Conservation (phyloP, 2,888 invertebrate species). For the Aplocera efformata region DNA sequence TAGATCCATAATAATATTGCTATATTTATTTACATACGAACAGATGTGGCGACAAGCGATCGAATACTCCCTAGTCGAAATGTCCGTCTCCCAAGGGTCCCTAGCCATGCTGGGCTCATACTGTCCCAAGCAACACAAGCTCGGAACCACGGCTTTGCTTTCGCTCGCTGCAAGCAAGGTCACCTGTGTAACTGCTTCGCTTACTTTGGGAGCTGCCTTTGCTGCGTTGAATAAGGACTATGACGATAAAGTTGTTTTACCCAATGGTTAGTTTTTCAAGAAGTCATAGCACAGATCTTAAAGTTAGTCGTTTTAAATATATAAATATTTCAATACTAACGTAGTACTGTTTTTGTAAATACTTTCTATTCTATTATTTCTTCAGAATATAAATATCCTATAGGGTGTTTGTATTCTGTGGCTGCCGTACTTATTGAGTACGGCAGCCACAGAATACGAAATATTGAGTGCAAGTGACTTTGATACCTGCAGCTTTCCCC, state of each 20-base stretch:
- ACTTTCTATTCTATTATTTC: too few relatives aligned
- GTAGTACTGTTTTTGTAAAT: too few relatives aligned
- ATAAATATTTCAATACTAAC: too few relatives aligned
- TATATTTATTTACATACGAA: slow-evolving; percentile 6
- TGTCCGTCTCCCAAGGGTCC: slow-evolving; percentile 62
- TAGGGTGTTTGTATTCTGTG: too few relatives aligned
- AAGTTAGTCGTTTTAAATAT: too few relatives aligned
- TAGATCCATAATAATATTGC: too few relatives aligned
- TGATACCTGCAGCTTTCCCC: too few relatives aligned
- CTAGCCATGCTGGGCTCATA: slow-evolving; percentile 64
- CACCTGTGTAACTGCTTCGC: slow-evolving; percentile 44
- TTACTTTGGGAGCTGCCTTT: slow-evolving; percentile 57
- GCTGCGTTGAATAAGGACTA: slow-evolving; percentile 60
- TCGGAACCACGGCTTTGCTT: slow-evolving; percentile 49
- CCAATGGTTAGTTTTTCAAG: slow-evolving; percentile 43
- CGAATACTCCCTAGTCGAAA: slow-evolving; percentile 62
- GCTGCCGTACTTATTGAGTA: too few relatives aligned
- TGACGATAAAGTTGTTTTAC: slow-evolving; percentile 49
- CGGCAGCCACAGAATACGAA: too few relatives aligned
- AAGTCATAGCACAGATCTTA: too few relatives aligned
- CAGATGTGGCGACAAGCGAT: slow-evolving; percentile 71
- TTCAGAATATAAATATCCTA: too few relatives aligned
- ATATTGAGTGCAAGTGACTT: too few relatives aligned
- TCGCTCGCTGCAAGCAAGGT: slow-evolving; percentile 54
- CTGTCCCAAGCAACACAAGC: slow-evolving; percentile 51